phyloP scores from a whole-genome alignment of 2,888 invertebrate genomes.

The Sinhomidia bicolor region DNA sequence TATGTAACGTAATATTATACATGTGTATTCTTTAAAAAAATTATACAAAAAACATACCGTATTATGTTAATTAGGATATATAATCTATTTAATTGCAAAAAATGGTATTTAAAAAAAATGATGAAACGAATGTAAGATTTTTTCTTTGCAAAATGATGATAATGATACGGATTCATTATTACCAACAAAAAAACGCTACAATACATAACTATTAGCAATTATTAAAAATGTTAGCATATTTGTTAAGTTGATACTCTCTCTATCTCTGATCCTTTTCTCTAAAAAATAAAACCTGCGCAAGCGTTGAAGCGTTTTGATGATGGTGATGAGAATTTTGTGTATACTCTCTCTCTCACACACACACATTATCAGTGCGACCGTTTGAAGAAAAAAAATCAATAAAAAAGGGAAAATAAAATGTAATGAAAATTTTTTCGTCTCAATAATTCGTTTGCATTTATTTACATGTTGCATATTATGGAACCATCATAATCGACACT shows the following conservation, averaged over 20 bases:
- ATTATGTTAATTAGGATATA: slow-evolving; percentile 23
- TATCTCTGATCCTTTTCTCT: not conserved
- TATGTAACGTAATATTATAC: not conserved
- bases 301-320: not conserved
- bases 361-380: slow-evolving; percentile 41
- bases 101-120: slow-evolving; percentile 15
- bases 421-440: not conserved
- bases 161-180: slow-evolving; percentile 34
- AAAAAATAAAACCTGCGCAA: not conserved
- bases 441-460: not conserved
- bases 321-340: slow-evolving; percentile 37
- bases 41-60: not conserved
- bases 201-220: not conserved
- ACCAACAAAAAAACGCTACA: slow-evolving; percentile 30
- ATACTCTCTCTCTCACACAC: too few species aligned
- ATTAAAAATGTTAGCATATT: not conserved
- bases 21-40: not conserved
- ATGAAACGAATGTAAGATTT: not conserved
- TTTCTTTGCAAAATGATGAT: not conserved
- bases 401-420: slow-evolving; percentile 49
- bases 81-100: slow-evolving; percentile 5
- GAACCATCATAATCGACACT: not conserved
- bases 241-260: slow-evolving; percentile 30
- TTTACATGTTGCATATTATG: not conserved
- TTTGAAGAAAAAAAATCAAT: slow-evolving; percentile 33